A percentile compares a stretch with the other conserved stretches of the same genome.
Evolutionary conservation across 1,140 invertebrate species (phyloP).

Genomic region (Papilio dardanus): DNA sequence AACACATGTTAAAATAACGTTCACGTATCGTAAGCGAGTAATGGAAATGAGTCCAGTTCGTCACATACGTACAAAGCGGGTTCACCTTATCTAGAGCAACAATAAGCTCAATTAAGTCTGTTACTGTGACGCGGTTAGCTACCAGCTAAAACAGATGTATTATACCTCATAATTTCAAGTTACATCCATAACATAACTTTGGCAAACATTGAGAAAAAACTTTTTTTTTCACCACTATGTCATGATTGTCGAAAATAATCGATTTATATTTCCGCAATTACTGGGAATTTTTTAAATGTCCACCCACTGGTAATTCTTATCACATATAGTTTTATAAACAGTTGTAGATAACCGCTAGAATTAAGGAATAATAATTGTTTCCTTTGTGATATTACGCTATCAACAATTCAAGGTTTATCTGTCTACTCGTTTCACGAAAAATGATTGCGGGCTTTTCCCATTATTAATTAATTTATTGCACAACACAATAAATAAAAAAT

Average conservation of each 20-base stretch:
- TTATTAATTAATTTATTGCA: too few relatives aligned
- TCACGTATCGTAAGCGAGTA: background rate
- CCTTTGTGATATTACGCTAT: background rate
- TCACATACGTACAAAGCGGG: background rate
- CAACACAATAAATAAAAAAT: background rate
- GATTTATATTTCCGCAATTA: background rate
- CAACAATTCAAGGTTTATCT: background rate
- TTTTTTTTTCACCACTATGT: background rate
- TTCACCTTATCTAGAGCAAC: slow-evolving; percentile 41
- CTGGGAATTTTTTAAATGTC: background rate
- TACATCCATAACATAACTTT: too few relatives aligned
- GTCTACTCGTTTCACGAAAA: background rate
- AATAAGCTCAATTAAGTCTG: slow-evolving; percentile 48
- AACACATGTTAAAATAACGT: too few relatives aligned
- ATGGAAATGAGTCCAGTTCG: background rate
- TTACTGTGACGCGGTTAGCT: background rate
- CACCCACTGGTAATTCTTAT: background rate
- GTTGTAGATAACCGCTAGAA: background rate
- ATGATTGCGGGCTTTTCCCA: slow-evolving; percentile 9
- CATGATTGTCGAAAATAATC: background rate
- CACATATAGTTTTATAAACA: background rate
- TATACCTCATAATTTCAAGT: background rate
- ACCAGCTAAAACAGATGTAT: background rate
- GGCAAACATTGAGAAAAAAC: too few relatives aligned
- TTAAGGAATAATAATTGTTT: background rate